Evolutionary conservation across 2,888 invertebrate genomes (phyloP).

Genomic region (Lycophotia porphyrea): DNA sequence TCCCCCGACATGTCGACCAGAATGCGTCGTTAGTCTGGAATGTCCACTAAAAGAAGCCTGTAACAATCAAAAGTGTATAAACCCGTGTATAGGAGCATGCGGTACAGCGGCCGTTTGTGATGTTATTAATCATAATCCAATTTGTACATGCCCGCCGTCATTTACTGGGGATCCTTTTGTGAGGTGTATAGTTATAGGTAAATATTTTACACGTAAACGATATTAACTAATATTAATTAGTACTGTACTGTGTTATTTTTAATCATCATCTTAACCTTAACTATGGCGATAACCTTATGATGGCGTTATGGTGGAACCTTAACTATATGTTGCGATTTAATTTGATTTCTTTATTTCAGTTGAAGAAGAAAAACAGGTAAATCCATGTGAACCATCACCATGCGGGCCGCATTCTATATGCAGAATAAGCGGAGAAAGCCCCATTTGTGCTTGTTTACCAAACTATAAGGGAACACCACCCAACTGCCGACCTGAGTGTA

Average conservation of each 20-base stretch:
- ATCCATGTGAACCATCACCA: conserved; percentile 93
- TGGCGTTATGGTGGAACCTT: no score
- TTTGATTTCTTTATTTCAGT: conserved; percentile 67
- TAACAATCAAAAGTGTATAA: conserved; percentile 93
- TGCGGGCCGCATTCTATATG: conserved; percentile 95
- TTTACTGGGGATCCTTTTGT: conserved; percentile 95
- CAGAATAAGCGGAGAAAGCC: conserved; percentile 91
- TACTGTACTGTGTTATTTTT: neutral
- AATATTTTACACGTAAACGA: conserved; percentile 38
- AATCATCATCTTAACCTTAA: neutral
- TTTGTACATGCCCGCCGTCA: conserved; percentile 93
- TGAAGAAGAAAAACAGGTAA: conserved; percentile 76
- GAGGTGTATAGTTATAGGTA: conserved; percentile 90
- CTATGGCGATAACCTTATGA: neutral
- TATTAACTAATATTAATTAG: neutral
- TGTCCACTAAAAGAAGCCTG: conserved; percentile 93
- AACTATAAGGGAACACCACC: conserved; percentile 93
- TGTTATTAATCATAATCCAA: conserved; percentile 94
- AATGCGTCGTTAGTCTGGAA: conserved; percentile 94
- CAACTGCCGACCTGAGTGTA: conserved; percentile 95
- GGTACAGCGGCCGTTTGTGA: conserved; percentile 93
- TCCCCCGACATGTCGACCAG: conserved; percentile 94
- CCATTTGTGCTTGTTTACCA: conserved; percentile 93
- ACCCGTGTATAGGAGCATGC: conserved; percentile 95
- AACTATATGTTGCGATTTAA: neutral